Percentiles rank a stretch among this genome's conserved stretches.
phyloP scores from a whole-genome alignment of 2,888 invertebrate species.

The Oxyscelio sp. region DNA sequence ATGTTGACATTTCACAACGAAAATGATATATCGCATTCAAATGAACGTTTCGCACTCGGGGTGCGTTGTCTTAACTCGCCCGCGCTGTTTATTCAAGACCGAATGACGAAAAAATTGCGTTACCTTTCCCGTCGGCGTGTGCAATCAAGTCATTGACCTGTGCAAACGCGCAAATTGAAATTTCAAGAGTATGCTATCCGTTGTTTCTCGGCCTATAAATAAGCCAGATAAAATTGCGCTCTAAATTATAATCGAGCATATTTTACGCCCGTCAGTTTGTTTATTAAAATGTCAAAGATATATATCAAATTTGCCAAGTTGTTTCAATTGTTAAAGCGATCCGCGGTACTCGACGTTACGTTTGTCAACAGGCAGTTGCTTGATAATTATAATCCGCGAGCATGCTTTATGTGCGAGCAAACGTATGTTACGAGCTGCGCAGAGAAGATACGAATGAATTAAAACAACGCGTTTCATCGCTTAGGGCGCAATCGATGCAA shows the following conservation, averaged over 20 bases:
- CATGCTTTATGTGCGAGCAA: conserved; percentile 25
- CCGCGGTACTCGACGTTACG: neutral
- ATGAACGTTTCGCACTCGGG: conserved; percentile 37
- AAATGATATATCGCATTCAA: conserved; percentile 49
- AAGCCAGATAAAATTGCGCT: conserved; percentile 5
- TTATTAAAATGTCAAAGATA: conserved; percentile 49
- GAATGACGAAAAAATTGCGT: conserved; percentile 25
- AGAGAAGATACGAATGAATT: conserved; percentile 52
- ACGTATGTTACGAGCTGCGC: neutral
- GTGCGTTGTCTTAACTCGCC: conserved; percentile 18
- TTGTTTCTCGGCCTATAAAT: conserved; percentile 15
- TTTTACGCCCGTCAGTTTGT: neutral
- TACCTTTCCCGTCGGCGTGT: conserved; percentile 29
- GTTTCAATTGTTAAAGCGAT: neutral
- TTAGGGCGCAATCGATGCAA: conserved; percentile 63
- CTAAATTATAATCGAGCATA: conserved; percentile 1
- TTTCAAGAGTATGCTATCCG: neutral
- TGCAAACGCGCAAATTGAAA: neutral
- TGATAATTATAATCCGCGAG: conserved; percentile 34
- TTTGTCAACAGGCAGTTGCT: conserved; percentile 41
- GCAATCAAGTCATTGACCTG: conserved; percentile 33
- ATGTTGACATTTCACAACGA: conserved; percentile 59
- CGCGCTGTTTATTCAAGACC: conserved; percentile 32
- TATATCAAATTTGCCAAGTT: neutral
- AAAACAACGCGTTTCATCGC: conserved; percentile 60